These are phyloP conservation scores for Xestia sexstrigata DNA, from an alignment of 2,888 invertebrate genomes.

Conservation along the genomic window DNA sequence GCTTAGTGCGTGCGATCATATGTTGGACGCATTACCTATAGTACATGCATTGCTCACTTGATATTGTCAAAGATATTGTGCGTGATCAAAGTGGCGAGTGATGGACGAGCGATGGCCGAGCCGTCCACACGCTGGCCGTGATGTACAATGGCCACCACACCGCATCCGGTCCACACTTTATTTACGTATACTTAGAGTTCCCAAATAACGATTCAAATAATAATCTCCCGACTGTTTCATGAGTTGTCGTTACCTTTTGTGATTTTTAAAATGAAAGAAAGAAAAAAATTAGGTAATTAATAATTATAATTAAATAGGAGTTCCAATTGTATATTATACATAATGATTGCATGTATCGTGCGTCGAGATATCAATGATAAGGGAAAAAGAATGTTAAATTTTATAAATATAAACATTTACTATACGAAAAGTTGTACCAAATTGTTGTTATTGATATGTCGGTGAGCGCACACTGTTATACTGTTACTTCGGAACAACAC, in stretches of 20 bases:
- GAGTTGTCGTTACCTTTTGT: conserved; percentile 87
- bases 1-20: conserved; percentile 51
- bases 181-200: conserved; percentile 59
- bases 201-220: conserved; percentile 66
- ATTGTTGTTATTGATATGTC: conserved; percentile 65
- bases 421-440: conserved; percentile 70
- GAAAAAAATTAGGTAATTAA: conserved; percentile 88
- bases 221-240: conserved; percentile 81
- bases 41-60: conserved; percentile 56
- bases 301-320: conserved; percentile 86
- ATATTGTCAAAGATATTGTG: conserved; percentile 56
- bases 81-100: conserved; percentile 49
- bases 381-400: conserved; percentile 66
- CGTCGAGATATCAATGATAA: conserved; percentile 76
- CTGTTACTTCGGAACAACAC: conserved; percentile 16
- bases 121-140: conserved; percentile 24
- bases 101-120: conserved; percentile 48
- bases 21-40: conserved; percentile 49
- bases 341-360: conserved; percentile 84
- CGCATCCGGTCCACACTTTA: conserved; percentile 58
- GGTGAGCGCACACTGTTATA: conserved; percentile 54
- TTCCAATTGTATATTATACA: conserved; percentile 90
- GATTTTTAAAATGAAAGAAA: conserved; percentile 83
- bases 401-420: conserved; percentile 69
- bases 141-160: conserved; percentile 23